Percentiles rank a stretch among this genome's conserved stretches.
Conservation (phyloP, 2,113 vertebrate species). For the Gavialis gangeticus region DNA sequence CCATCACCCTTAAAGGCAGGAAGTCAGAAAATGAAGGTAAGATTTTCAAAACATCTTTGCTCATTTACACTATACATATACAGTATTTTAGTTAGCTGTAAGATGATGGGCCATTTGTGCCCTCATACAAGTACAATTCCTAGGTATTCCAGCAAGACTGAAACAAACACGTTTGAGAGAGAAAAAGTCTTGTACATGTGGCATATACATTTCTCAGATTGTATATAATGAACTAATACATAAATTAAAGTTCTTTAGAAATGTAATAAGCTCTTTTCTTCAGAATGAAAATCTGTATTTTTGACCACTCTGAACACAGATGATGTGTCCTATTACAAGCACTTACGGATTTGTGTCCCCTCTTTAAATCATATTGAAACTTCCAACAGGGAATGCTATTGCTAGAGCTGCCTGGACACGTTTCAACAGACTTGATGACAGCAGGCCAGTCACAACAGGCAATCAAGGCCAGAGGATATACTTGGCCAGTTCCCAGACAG, state of each 20-base stretch:
- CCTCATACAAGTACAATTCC: background rate
- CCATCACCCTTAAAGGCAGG: background rate
- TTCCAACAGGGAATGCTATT: constrained; percentile 54
- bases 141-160: background rate
- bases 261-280: background rate
- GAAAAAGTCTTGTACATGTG: background rate
- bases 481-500: background rate
- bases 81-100: background rate
- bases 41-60: background rate
- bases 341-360: background rate
- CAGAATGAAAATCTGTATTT: background rate
- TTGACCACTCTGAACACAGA: background rate
- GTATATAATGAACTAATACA: background rate
- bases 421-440: background rate
- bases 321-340: background rate
- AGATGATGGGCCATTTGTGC: background rate
- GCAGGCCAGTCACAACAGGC: constrained; percentile 16
- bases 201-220: too few species aligned
- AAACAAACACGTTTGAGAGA: background rate
- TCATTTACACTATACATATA: background rate
- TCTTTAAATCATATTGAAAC: constrained; percentile 6
- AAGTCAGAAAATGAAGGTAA: background rate
- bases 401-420: constrained; percentile 6
- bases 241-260: background rate
- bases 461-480: background rate